These are phyloP conservation scores for Drosophila neocordata DNA, from an alignment of 1,140 invertebrate species.

Conservation along the genomic window DNA sequence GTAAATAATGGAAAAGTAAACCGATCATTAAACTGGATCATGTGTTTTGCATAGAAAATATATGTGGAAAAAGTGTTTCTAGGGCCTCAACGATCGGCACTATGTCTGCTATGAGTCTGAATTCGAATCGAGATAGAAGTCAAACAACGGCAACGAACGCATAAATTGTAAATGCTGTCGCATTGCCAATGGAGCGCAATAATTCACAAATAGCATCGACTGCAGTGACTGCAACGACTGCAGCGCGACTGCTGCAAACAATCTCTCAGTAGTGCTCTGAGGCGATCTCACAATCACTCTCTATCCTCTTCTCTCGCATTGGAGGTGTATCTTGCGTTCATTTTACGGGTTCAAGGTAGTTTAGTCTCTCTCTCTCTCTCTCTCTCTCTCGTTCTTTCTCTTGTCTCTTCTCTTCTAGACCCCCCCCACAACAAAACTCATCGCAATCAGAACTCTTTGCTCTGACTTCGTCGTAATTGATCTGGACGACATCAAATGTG, in stretches of 20 bases:
- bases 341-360: conserved; percentile 65
- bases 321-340: conserved; percentile 38
- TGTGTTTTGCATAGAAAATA: neutral
- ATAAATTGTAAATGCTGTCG: conserved; percentile 69
- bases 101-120: neutral
- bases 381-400: conserved; percentile 30
- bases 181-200: conserved; percentile 67
- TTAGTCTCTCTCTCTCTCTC: conserved; percentile 32
- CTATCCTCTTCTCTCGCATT: neutral
- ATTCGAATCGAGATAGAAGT: neutral
- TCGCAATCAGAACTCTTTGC: neutral
- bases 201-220: conserved; percentile 70
- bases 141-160: conserved; percentile 62
- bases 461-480: conserved; percentile 38
- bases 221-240: conserved; percentile 12
- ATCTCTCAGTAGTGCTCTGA: conserved; percentile 1
- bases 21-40: conserved; percentile 28
- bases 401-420: conserved; percentile 20
- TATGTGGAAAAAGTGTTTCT: neutral
- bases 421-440: neutral
- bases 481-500: conserved; percentile 35
- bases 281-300: neutral
- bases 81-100: neutral
- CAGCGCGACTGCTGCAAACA: conserved; percentile 42
- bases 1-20: conserved; percentile 42